Evolutionary conservation across 2,797 vertebrate genomes (phyloP), one percentile per base, ranked within the genome.

Genomic region (Lophotriccus pileatus): DNA sequence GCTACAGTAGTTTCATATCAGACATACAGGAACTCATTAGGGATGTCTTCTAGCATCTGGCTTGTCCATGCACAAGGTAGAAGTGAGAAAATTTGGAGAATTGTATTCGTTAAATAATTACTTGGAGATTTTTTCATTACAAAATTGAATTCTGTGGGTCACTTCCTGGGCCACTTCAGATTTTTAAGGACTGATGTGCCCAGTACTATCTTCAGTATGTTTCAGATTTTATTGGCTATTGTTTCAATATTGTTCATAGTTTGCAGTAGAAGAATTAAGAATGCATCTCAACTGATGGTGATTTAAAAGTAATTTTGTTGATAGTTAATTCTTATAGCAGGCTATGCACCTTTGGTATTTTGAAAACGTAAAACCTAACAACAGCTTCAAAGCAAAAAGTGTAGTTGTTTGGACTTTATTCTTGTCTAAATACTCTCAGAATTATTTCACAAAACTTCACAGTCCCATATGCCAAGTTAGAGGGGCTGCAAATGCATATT

Each of bases 321-420:
- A 37, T 7, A 22, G 36, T 84, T 86, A 59, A 81, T 79, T 92
- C 73, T 79, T 82, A 16, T n/a, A 84, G 62, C 32, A 90, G 49
- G 21, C 47, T 43, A n/a, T 72, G n/a, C n/a, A 77, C 52, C 79
- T 89, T 86, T 84, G 59, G 21, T 92, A 88, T 91, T 94, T 97
- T 79, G 36, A 66, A 92, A 91, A 80, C 12, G 10, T 63, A 75
- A 84, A 91, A 43, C 50, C 30, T 21, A 50, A 68, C 30, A 49
- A 27, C 43, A 55, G 13, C 39, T 70, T 87, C 7, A 41, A 68
- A 88, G 27, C 50, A 67, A 19, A 7, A 13, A 6, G 5, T 69
- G 14, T 66, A 84, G 85, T 92, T 93, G 6, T 32, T 53, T 67
- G 39, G 11, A 23, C 27, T 60, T 14, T 67, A 10, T 30, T 50